These are phyloP conservation scores for Podabrus alpinus DNA, from an alignment of 2,888 invertebrate species.

Conservation along the genomic window DNA sequence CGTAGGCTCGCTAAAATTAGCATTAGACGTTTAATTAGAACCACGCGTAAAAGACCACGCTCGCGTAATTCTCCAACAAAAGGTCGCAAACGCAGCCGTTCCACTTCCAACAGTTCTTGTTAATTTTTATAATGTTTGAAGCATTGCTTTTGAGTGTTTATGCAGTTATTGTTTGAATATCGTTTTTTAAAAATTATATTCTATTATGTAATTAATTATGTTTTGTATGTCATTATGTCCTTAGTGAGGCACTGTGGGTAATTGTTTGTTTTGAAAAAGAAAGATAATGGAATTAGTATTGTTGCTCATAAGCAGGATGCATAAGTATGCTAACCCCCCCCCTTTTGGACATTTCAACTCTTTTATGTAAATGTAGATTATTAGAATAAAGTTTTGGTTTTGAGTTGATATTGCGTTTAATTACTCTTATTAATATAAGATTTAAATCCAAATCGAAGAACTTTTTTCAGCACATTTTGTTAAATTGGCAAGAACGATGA, in stretches of 20 bases:
- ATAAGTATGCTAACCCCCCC: neutral
- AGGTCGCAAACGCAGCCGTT: constrained; percentile 72
- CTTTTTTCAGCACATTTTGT: no score
- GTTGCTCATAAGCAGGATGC: neutral
- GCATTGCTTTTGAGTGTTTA: neutral
- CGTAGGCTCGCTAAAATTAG: constrained; percentile 93
- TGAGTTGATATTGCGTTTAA: neutral
- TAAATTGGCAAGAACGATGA: no score
- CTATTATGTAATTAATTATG: neutral
- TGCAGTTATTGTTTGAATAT: neutral
- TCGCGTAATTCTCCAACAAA: constrained; percentile 63
- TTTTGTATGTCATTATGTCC: no score
- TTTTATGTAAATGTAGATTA: neutral
- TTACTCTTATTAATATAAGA: neutral
- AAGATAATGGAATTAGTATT: no score
- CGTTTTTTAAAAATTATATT: neutral
- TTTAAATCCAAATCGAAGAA: no score
- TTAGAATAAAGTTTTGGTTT: neutral
- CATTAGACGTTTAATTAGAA: constrained; percentile 88
- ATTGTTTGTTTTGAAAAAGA: no score
- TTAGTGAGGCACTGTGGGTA: no score
- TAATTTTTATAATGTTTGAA: constrained; percentile 41
- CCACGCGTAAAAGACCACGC: constrained; percentile 63
- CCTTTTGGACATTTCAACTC: neutral
- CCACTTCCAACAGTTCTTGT: constrained; percentile 76